These are phyloP conservation scores for Ericerus pela DNA, from an alignment of 1,140 invertebrate genomes.

Conservation along the genomic window DNA sequence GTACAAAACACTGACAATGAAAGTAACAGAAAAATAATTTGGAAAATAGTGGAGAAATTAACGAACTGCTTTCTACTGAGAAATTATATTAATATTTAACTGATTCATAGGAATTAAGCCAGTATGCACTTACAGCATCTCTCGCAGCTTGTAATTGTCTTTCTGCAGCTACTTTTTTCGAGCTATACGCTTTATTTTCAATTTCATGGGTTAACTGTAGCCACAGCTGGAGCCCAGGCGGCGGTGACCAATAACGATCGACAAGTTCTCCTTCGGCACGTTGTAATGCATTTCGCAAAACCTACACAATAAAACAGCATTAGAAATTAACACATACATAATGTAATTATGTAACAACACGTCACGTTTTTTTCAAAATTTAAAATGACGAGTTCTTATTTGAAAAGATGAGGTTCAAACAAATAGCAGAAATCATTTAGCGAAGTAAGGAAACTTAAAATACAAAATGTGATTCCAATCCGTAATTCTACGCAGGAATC, in stretches of 20 bases:
- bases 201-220: slow-evolving; percentile 86
- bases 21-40: too few relatives aligned
- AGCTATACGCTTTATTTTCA: slow-evolving; percentile 72
- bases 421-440: too few relatives aligned
- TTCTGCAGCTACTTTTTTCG: slow-evolving; percentile 71
- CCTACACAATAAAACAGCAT: slow-evolving; percentile 33
- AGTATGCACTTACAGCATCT: slow-evolving; percentile 53
- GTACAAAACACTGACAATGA: too few relatives aligned
- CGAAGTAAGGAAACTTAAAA: too few relatives aligned
- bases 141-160: slow-evolving; percentile 71
- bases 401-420: not conserved
- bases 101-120: too few relatives aligned
- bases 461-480: too few relatives aligned
- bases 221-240: slow-evolving; percentile 79
- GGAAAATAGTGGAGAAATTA: too few relatives aligned
- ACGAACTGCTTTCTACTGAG: too few relatives aligned
- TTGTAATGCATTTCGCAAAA: slow-evolving; percentile 62
- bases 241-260: slow-evolving; percentile 71
- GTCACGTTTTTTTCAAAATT: not conserved
- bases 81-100: too few relatives aligned
- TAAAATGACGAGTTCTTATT: not conserved
- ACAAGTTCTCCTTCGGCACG: slow-evolving; percentile 76
- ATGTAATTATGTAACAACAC: not conserved
- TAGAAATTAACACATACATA: not conserved
- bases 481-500: too few relatives aligned